These are phyloP conservation scores for Oreamnos americanus DNA, from an alignment of 2,113 vertebrate genomes.

Conservation along the genomic window DNA sequence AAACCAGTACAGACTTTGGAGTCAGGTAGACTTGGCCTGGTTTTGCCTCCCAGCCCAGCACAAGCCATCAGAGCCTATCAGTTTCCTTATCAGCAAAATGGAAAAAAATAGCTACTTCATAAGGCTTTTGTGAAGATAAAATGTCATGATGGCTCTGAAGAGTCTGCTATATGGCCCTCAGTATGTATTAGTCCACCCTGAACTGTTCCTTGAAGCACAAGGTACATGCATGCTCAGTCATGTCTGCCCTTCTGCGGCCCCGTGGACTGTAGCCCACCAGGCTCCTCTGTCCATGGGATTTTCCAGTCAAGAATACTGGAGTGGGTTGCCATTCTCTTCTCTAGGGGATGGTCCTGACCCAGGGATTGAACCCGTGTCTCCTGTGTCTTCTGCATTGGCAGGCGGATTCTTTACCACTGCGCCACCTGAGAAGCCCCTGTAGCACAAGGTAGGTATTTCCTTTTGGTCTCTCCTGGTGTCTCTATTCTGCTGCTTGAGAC, in stretches of 20 bases:
- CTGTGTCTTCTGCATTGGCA: background rate
- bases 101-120: background rate
- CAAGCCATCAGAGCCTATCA: background rate
- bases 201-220: slow-evolving; percentile 9
- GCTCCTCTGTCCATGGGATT: background rate
- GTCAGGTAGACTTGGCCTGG: background rate
- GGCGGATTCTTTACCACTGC: background rate
- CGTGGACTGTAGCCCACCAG: background rate
- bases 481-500: slow-evolving; percentile 51
- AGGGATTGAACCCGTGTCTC: background rate
- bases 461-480: background rate
- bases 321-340: background rate
- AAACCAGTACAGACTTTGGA: background rate
- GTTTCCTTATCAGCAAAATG: background rate
- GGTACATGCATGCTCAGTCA: background rate
- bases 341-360: background rate
- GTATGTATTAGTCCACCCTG: background rate
- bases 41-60: background rate
- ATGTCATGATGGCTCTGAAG: background rate
- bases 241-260: background rate
- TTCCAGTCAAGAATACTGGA: background rate
- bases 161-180: background rate
- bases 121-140: background rate
- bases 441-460: slow-evolving; percentile 5
- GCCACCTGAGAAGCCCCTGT: background rate